phyloP scores from a whole-genome alignment of 2,113 vertebrate genomes.

The Sylvilagus bachmani region DNA sequence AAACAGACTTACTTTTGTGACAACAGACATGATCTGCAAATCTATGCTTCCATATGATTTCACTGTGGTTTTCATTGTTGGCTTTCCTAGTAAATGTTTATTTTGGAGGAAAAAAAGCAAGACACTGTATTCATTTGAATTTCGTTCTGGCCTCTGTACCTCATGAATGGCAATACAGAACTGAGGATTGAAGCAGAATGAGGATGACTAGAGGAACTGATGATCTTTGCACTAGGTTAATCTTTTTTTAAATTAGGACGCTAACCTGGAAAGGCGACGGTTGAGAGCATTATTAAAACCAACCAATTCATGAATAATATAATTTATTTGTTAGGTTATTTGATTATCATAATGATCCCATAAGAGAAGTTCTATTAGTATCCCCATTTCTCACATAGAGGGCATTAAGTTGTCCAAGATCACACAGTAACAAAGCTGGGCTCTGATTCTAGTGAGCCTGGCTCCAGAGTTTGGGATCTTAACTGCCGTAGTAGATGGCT shows the following conservation, averaged over 20 bases:
- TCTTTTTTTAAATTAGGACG: slow-evolving; percentile 34
- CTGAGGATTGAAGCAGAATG: background rate
- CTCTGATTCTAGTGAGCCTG: slow-evolving; percentile 42
- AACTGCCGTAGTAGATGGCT: background rate
- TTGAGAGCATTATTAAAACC: background rate
- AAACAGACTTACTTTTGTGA: background rate
- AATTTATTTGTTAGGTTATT: slow-evolving; percentile 44
- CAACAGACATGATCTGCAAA: slow-evolving; percentile 1
- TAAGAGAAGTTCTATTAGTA: slow-evolving; percentile 20
- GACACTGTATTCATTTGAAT: background rate
- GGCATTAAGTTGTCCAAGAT: background rate
- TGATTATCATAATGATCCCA: background rate
- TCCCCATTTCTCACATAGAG: background rate
- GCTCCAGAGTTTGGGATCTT: background rate
- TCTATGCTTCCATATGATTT: slow-evolving; percentile 18
- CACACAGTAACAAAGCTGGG: background rate
- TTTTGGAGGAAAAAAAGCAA: background rate
- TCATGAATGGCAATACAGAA: background rate
- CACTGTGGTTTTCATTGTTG: slow-evolving; percentile 19
- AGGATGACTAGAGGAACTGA: background rate
- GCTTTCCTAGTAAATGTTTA: slow-evolving; percentile 51
- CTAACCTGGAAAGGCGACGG: background rate
- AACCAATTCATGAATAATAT: background rate
- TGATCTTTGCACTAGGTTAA: background rate
- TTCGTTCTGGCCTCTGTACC: background rate